phyloP scores from a whole-genome alignment of 2,888 invertebrate species.

The Tinea trinotella region DNA sequence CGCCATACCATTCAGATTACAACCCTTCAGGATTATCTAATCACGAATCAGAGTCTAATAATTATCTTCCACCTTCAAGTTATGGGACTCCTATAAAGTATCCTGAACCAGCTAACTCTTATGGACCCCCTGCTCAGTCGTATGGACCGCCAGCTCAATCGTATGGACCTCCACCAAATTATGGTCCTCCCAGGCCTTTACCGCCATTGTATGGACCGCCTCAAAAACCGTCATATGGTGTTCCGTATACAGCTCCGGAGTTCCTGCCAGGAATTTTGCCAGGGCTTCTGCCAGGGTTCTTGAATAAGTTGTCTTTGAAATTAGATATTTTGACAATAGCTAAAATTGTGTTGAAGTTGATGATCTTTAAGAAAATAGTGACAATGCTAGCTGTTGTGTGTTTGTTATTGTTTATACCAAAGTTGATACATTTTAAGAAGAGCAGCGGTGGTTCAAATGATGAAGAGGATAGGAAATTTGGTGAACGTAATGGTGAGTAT shows the following conservation, averaged over 20 bases:
- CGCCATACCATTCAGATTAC: constrained; percentile 42
- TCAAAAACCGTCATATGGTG: constrained; percentile 58
- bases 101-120: constrained; percentile 45
- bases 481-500: neutral
- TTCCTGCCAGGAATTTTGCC: constrained; percentile 54
- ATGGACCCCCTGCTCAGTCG: constrained; percentile 37
- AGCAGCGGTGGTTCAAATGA: constrained; percentile 42
- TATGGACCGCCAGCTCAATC: constrained; percentile 51
- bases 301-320: constrained; percentile 80
- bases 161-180: constrained; percentile 60
- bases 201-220: constrained; percentile 57
- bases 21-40: constrained; percentile 43
- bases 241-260: constrained; percentile 69
- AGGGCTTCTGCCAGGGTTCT: constrained; percentile 52
- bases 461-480: constrained; percentile 36
- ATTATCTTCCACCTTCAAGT: constrained; percentile 40
- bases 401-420: constrained; percentile 82
- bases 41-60: constrained; percentile 30
- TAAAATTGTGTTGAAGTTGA: constrained; percentile 80
- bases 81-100: constrained; percentile 43
- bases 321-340: constrained; percentile 80
- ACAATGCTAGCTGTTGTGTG: constrained; percentile 85
- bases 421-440: constrained; percentile 70
- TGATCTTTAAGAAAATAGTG: constrained; percentile 86
- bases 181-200: constrained; percentile 55